Conservation (phyloP, 2,888 invertebrate genomes). For the Mechanitis messenoides region DNA sequence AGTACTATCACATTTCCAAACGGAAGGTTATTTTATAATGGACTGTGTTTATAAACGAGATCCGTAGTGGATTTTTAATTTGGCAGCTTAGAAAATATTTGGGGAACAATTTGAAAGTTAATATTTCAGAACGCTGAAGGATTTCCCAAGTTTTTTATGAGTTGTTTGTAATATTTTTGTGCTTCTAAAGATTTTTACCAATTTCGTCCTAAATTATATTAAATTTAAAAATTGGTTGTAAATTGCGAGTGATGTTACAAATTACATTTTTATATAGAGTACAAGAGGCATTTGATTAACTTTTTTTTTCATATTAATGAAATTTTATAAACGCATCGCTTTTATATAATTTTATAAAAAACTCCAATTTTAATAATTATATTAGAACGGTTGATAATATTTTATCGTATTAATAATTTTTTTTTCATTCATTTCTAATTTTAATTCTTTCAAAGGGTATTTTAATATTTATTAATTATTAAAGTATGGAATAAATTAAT, state of each 20-base stretch:
- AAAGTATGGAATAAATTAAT: too few species aligned
- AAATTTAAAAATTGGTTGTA: slow-evolving; percentile 12
- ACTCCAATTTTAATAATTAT: too few species aligned
- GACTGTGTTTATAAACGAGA: slow-evolving; percentile 31
- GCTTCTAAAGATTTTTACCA: slow-evolving; percentile 13
- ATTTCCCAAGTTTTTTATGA: slow-evolving; percentile 37
- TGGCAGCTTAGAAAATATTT: slow-evolving; percentile 50
- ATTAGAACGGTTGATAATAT: too few species aligned
- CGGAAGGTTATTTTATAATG: slow-evolving; percentile 34
- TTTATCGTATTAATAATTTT: too few species aligned
- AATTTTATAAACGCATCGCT: too few species aligned
- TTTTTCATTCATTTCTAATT: too few species aligned
- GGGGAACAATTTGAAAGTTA: slow-evolving; percentile 49
- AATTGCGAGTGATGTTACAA: slow-evolving; percentile 11
- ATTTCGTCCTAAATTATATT: slow-evolving; percentile 15
- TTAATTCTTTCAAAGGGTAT: too few species aligned
- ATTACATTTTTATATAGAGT: not conserved
- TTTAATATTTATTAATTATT: too few species aligned
- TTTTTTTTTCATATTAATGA: not conserved
- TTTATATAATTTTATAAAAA: too few species aligned
- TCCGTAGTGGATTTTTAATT: slow-evolving; percentile 53
- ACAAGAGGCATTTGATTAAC: not conserved
- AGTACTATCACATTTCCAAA: slow-evolving; percentile 8
- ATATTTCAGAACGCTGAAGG: slow-evolving; percentile 39
- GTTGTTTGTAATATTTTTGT: slow-evolving; percentile 30